Percentiles rank a stretch among this genome's conserved stretches.
Conservation (phyloP, 2,113 vertebrate species). For the Pongo abelii region DNA sequence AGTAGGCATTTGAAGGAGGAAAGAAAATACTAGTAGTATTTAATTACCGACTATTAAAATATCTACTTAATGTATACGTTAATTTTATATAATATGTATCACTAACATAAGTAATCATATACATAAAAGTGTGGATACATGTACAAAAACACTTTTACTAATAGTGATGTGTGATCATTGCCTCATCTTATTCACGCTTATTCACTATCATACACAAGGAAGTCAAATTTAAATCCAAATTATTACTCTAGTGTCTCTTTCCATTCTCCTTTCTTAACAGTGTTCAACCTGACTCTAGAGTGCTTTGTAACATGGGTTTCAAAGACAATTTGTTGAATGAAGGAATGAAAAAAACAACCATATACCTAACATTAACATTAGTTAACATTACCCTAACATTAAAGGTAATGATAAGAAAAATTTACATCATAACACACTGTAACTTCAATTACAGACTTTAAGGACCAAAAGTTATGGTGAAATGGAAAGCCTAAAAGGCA, state of each 20-base stretch:
- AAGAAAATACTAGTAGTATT: neutral
- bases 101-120: neutral
- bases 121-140: neutral
- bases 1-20: neutral
- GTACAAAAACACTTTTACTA: neutral
- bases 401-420: neutral
- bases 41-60: neutral
- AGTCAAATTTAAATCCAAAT: constrained; percentile 37
- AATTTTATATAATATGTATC: neutral
- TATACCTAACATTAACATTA: neutral
- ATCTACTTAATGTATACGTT: neutral
- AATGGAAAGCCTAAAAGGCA: neutral
- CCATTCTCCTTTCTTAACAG: neutral
- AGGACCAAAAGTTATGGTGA: neutral
- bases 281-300: neutral
- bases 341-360: neutral
- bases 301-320: neutral
- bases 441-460: neutral
- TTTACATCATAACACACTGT: neutral
- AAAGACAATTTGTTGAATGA: neutral
- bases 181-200: neutral
- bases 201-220: neutral
- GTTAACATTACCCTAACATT: neutral
- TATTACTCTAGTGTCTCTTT: neutral
- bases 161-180: neutral